Conservation (phyloP, 2,888 invertebrate genomes). For the Corythucha ciliata region DNA sequence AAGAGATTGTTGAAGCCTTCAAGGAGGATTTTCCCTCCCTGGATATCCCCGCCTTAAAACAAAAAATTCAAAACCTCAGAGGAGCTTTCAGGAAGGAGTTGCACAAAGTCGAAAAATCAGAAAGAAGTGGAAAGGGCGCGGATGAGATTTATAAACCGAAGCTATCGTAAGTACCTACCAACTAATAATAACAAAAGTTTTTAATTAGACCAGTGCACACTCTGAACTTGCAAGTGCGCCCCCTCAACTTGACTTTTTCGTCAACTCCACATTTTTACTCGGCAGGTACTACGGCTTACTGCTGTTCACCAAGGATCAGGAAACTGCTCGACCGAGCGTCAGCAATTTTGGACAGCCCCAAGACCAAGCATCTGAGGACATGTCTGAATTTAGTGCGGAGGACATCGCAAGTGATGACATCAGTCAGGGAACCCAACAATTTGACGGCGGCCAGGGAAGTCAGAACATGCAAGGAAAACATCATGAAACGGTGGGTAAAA, state of each 20-base stretch:
- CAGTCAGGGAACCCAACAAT: slow-evolving; percentile 1
- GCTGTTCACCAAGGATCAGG: slow-evolving; percentile 8
- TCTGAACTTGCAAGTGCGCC: slow-evolving; percentile 1
- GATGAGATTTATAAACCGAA: too few species aligned
- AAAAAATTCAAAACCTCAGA: too few species aligned
- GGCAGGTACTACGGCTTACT: slow-evolving; percentile 5
- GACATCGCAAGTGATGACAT: slow-evolving; percentile 2
- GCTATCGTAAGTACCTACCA: not conserved
- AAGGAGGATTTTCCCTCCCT: too few species aligned
- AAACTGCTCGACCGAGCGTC: slow-evolving; percentile 7
- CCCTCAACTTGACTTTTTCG: slow-evolving; percentile 5
- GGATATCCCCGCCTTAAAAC: too few species aligned
- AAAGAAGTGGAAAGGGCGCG: too few species aligned
- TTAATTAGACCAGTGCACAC: not conserved
- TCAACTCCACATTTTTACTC: slow-evolving; percentile 5
- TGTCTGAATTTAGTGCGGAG: slow-evolving; percentile 3
- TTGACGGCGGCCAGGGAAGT: too few species aligned
- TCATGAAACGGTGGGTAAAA: too few species aligned
- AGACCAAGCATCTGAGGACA: slow-evolving; percentile 1
- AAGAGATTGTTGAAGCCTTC: too few species aligned
- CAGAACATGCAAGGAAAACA: too few species aligned
- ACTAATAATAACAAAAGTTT: slow-evolving; percentile 1
- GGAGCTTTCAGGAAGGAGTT: too few species aligned
- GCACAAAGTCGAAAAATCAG: too few species aligned
- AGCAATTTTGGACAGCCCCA: not conserved